These are phyloP conservation scores for Heterotis niloticus DNA, from an alignment of 2,113 vertebrate genomes.

Conservation along the genomic window DNA sequence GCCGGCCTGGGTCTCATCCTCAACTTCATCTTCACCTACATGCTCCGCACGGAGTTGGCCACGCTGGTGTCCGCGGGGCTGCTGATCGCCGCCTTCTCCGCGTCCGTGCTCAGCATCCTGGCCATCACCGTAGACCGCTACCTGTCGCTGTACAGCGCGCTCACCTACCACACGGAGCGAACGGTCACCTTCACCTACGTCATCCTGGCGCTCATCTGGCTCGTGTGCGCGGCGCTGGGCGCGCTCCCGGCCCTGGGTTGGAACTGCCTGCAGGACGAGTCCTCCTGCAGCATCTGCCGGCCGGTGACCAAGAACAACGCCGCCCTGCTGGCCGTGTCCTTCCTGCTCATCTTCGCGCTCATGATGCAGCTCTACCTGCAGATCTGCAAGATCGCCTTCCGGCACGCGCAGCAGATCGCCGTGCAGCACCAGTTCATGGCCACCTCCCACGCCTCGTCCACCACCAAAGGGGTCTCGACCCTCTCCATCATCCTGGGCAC, in stretches of 20 bases:
- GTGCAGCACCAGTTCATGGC: constrained; percentile 86
- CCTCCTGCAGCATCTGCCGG: constrained; percentile 77
- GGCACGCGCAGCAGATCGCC: constrained; percentile 89
- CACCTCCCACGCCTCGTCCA: constrained; percentile 60
- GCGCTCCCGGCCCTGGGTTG: constrained; percentile 79
- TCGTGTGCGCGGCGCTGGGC: constrained; percentile 68
- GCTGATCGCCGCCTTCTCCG: constrained; percentile 83
- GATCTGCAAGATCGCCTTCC: constrained; percentile 85
- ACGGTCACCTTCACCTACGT: constrained; percentile 77
- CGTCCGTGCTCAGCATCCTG: constrained; percentile 79
- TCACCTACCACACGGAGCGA: constrained; percentile 86
- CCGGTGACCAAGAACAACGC: constrained; percentile 85
- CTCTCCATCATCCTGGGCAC: constrained; percentile 83
- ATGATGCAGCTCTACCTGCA: constrained; percentile 92
- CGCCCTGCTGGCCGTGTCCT: constrained; percentile 74
- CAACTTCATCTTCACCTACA: constrained; percentile 78
- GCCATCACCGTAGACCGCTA: constrained; percentile 90
- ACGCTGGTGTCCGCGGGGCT: constrained; percentile 71
- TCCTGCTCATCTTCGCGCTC: constrained; percentile 81
- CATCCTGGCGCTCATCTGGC: constrained; percentile 75
- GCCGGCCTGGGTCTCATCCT: constrained; percentile 80
- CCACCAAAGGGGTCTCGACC: constrained; percentile 85
- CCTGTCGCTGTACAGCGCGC: constrained; percentile 83
- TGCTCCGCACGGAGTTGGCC: constrained; percentile 70
- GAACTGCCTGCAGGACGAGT: constrained; percentile 78